Evolutionary conservation across 2,113 vertebrate genomes (phyloP), one percentile per base, ranked within the genome.

Genomic region (Cercopithecus mona): DNA sequence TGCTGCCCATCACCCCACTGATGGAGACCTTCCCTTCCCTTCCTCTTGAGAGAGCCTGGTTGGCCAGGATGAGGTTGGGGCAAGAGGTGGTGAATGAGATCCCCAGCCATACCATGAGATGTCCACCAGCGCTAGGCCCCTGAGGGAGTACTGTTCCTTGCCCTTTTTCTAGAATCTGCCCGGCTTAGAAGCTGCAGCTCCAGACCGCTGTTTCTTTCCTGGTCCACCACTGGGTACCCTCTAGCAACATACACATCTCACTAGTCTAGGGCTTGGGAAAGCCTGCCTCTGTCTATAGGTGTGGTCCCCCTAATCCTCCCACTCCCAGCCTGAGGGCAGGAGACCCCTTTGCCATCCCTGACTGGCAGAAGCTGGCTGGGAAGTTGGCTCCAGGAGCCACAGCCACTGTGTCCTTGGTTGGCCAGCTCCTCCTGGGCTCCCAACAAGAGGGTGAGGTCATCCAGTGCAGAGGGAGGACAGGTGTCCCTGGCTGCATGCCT

Each of bases 401-500:
- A 48, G 82, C 78, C 52, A 40, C 88, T 0, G 32, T 97, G 96
- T 97, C 97, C 96, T 97, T 95, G 94, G 84, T 96, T 97, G 96
- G 94, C 96, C 93, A 94, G 91, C 55, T 85, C 50, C 85, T 95
- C 45, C 86, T n/a, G 38, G 93, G 94, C 92, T 96, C 82, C 87
- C 17, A 25, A 95, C 75, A 18, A 81, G 94, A 93, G 87, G 45
- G 95, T 97, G 97, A 97, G 97, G 97, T 98, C 97, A 96, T 96
- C 68, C 90, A 94, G 97, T 96, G 82, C 88, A 86, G 96, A 76
- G 96, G 96, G 96, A 96, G 97, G 97, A 96, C 97, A 97, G 97
- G 98, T 98, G 98, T 97, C 97, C 97, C 97, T 98, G 98, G 97
- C 97, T 96, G 88, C 2, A 2, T 97, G 96, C 97, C 97, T 95